A percentile compares a stretch with the other conserved stretches of the same genome.
Conservation (phyloP, 2,888 invertebrate genomes). For the Syritta pipiens region DNA sequence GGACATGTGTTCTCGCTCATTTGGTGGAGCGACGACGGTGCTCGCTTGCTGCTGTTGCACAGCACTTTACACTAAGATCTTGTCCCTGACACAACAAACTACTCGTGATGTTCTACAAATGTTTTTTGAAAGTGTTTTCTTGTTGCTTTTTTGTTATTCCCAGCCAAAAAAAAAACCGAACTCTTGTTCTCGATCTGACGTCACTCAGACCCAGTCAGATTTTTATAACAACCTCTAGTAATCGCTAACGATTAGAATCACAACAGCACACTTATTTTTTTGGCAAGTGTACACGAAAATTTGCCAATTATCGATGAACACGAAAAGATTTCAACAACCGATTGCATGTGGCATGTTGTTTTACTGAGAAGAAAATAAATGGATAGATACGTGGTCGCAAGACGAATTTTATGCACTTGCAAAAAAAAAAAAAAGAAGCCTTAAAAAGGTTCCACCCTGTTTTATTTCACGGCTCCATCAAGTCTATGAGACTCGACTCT, state of each 20-base stretch:
- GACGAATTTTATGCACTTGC: no score
- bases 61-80: constrained; percentile 55
- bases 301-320: constrained; percentile 18
- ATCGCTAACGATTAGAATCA: constrained; percentile 11
- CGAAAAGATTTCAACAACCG: constrained; percentile 17
- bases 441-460: no score
- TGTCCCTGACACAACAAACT: constrained; percentile 66
- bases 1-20: constrained; percentile 60
- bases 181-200: background rate
- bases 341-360: constrained; percentile 11
- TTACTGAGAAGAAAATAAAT: background rate
- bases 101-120: constrained; percentile 63
- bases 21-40: constrained; percentile 5
- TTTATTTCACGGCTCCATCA: no score
- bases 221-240: constrained; percentile 1
- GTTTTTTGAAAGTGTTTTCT: constrained; percentile 63
- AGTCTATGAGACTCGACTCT: no score
- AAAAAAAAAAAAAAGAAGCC: no score
- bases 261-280: constrained; percentile 1
- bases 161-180: constrained; percentile 14
- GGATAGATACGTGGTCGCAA: background rate
- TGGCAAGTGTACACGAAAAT: background rate
- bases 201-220: background rate
- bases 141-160: constrained; percentile 31
- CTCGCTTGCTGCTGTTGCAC: constrained; percentile 34